Base-by-base conservation (phyloP, 1,140 invertebrate genomes). In the Aphaenogaster ashmeadi region DNA sequence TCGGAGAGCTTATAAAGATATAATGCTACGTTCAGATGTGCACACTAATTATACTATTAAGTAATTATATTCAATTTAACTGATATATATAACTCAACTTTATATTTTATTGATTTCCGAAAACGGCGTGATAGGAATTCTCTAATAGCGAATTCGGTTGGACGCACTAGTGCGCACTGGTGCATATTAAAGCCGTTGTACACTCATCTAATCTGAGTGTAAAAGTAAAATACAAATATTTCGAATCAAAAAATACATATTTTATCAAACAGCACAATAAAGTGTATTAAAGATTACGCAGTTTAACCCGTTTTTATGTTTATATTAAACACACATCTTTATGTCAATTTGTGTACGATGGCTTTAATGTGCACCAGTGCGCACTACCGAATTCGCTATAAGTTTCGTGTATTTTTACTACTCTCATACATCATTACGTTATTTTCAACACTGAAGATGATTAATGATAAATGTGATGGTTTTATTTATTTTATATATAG, bases 51-150 rank as follows among this genome's bases (percentile, higher is more conserved):
- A 36, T 50, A 71, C 21, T 47, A 18, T 74, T 13, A n/a, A 74
- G 54, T 52, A 74, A 74, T 77, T 27, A 18, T 71, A 5, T 47
- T 27, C 15, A 15, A 47, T 74, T 74, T 36, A 38, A n/a, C 15
- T 27, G 27, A 58, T 58, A 21, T 44, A 41, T 67, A 47, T 27
- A 69, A 69, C 47, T 47, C 21, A 69, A n/a, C 2, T 47, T 47
- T 13, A 69, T 27, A 27, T 50, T 69, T 69, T 69, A 69, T 69
- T 47, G 1, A 69, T 27, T 27, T 69, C 13, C 41, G 6, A 50
- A 67, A 69, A 50, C 4, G 21, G 11, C 15, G 5, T 27, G 5
- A 33, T 27, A 33, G 5, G 0, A 66, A 38, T 64, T 41, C 38
- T 66, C 4, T 27, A 27, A 27, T 27, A 27, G 27, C 27, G 27